Evolutionary conservation across 1,140 invertebrate species (phyloP).

Genomic region (Ridgeia piscesae): DNA sequence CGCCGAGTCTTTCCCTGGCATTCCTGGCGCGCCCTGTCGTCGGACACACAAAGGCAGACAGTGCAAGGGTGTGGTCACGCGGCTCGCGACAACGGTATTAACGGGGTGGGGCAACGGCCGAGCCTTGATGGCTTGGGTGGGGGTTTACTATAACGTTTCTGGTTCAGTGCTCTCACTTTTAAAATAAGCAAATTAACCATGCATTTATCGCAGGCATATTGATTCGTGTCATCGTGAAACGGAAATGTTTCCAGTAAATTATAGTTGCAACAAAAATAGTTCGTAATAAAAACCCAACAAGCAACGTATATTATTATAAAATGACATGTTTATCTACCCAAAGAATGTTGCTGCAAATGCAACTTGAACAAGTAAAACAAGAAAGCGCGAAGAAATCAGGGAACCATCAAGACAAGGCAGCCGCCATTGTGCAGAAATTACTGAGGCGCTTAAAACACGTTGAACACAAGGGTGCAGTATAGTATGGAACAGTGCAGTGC

Average conservation of each 20-base stretch:
- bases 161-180: background rate
- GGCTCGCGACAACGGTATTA: background rate
- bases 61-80: background rate
- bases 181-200: background rate
- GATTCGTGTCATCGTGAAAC: background rate
- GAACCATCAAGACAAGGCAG: background rate
- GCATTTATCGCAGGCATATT: background rate
- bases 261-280: background rate
- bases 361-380: background rate
- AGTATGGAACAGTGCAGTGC: background rate
- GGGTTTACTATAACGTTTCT: background rate
- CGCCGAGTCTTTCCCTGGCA: background rate
- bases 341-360: background rate
- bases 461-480: background rate
- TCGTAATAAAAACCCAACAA: too few species aligned
- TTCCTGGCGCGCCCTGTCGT: constrained; percentile 4
- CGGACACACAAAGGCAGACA: constrained; percentile 11
- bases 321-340: background rate
- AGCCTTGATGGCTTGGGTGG: background rate
- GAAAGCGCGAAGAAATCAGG: background rate
- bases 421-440: background rate
- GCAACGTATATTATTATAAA: background rate
- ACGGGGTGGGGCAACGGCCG: background rate
- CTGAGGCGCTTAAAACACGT: background rate
- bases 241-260: background rate